Base-by-base conservation (phyloP, 2,888 invertebrate species). In the Eupithecia inturbata region DNA sequence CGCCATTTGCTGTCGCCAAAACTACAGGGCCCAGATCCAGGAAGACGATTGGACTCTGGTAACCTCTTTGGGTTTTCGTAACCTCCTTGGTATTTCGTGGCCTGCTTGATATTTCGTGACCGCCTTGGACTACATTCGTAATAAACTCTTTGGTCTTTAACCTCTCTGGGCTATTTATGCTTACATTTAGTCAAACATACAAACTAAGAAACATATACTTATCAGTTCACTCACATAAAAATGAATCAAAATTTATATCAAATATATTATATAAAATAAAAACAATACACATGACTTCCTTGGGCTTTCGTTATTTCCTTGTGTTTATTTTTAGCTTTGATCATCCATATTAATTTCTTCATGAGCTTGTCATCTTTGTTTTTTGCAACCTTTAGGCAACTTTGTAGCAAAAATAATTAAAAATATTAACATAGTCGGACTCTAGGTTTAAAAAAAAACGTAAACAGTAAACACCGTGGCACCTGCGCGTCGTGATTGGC, bases 401-500 rank as follows among this genome's bases (percentile, higher is more conserved):
- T 45, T 49, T 49, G n/a, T 53, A 53, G 12, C 10, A 22, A 22
- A 12, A 53, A n/a, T 10, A 1, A 26, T 57, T 5, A 14, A 12
- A 57, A n/a, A 53, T 22, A 10, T 22, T 14, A 80, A 74, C n/a
- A 71, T 45, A 67, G 64, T 26, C 26, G 22, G n/a, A 53, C 10
- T n/a, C n/a, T 53, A 53, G 14, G 26, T 57, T 36, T 1, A 72
- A 49, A 71, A 78, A 79, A 78, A 93, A 92, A 92, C 85, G 85
- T 92, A 92, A 92, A 92, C 92, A 92, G 85, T 92, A 92, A 92
- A 92, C 92, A 92, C 78, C 80, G 81, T 80, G 79, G 87, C 93
- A 94, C 92, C 93, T 93, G 91, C 91, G 82, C 80, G 90, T 91
- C 85, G 85, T 89, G 94, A 94, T 94, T 93, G 92, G 93, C 93